A percentile compares a stretch with the other conserved stretches of the same genome.
phyloP scores from a whole-genome alignment of 2,113 vertebrate species.

The Lycocorax pyrrhopterus region DNA sequence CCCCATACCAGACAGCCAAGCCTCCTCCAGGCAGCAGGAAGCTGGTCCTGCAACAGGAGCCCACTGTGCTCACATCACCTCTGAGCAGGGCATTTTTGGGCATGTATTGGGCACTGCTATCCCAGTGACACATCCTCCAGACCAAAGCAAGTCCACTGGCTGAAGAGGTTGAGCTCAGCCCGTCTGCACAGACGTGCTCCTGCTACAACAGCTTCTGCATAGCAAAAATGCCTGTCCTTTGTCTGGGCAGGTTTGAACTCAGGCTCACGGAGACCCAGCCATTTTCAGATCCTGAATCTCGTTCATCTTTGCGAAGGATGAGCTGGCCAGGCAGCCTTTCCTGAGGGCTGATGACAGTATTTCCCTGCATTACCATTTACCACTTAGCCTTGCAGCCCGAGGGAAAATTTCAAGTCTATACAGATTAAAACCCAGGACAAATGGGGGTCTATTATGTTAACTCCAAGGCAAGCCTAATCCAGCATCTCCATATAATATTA shows the following conservation, averaged over 20 bases:
- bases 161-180: not conserved
- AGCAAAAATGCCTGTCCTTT: not conserved
- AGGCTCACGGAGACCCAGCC: not conserved
- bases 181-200: not conserved
- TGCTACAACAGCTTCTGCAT: not conserved
- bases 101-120: not conserved
- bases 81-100: fast-evolving
- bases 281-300: not conserved
- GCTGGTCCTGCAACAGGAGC: not conserved
- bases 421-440: not conserved
- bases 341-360: not conserved
- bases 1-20: not conserved
- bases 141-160: not conserved
- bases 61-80: not conserved
- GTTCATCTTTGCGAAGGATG: not conserved
- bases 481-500: not conserved
- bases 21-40: not conserved
- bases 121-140: not conserved
- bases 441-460: not conserved
- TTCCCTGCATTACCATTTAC: not conserved
- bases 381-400: not conserved
- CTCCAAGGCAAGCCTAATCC: not conserved
- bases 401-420: not conserved
- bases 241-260: not conserved
- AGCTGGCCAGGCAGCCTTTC: not conserved